These are phyloP conservation scores for Mellilla xanthometata DNA, from an alignment of 2,888 invertebrate genomes.

Conservation along the genomic window DNA sequence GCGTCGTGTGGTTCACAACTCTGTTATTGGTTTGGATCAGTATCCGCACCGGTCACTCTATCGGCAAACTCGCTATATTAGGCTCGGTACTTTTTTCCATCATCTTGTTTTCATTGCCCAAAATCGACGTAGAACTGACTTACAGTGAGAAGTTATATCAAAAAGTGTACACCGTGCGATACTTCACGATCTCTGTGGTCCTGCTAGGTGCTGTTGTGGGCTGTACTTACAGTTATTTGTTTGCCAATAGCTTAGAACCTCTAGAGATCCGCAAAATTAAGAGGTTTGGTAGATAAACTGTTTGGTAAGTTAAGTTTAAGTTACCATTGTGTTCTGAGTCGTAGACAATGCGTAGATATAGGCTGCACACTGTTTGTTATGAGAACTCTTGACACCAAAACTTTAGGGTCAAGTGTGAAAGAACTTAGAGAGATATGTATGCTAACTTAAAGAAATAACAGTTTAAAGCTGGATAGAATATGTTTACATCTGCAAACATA, in stretches of 20 bases:
- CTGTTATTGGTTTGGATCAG: slow-evolving; percentile 85
- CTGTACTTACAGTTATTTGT: slow-evolving; percentile 52
- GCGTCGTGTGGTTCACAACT: slow-evolving; percentile 85
- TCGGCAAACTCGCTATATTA: slow-evolving; percentile 83
- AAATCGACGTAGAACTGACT: slow-evolving; percentile 57
- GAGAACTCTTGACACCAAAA: no score
- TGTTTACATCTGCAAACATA: no score
- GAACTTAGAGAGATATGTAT: no score
- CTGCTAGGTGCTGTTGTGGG: slow-evolving; percentile 52
- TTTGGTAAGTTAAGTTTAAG: slow-evolving; percentile 20
- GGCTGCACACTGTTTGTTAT: neutral
- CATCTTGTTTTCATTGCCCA: slow-evolving; percentile 83
- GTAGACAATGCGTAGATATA: slow-evolving; percentile 2
- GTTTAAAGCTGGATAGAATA: no score
- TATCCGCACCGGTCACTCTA: slow-evolving; percentile 84
- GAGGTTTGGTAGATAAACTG: slow-evolving; percentile 46
- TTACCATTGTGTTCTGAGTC: slow-evolving; percentile 1
- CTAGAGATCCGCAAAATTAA: slow-evolving; percentile 60
- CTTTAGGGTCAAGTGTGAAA: no score
- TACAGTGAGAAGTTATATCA: slow-evolving; percentile 76
- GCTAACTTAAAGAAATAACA: no score
- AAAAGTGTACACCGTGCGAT: slow-evolving; percentile 57
- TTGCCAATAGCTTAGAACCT: slow-evolving; percentile 54
- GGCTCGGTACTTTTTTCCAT: slow-evolving; percentile 81
- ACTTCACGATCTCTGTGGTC: slow-evolving; percentile 51